These are phyloP conservation scores for Epizoanthus ramosus DNA, from an alignment of 92 coral and sea anemone species.

Conservation along the genomic window DNA sequence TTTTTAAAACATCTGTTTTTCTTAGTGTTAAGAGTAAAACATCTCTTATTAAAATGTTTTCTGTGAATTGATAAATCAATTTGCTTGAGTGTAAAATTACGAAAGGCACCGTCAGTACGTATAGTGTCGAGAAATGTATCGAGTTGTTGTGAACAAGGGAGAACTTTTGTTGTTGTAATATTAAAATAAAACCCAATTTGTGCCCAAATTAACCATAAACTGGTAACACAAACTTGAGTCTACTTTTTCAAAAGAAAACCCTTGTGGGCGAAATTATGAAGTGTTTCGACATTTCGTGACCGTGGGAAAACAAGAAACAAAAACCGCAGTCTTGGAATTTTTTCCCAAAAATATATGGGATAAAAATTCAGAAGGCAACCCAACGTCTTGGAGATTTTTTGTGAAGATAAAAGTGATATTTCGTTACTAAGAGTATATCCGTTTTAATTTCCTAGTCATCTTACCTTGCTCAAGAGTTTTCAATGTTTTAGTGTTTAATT, in stretches of 20 bases:
- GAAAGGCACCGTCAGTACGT: background rate
- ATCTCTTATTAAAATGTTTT: background rate
- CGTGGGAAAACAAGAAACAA: background rate
- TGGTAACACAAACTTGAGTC: constrained; percentile 10
- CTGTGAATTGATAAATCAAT: background rate
- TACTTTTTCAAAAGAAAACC: background rate
- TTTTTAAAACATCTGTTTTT: constrained; percentile 30
- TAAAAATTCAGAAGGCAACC: background rate
- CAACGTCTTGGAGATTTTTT: background rate
- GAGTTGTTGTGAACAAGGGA: background rate
- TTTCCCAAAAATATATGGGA: background rate
- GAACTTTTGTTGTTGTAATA: background rate
- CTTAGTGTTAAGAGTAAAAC: background rate
- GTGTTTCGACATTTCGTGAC: background rate
- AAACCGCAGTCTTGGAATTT: background rate
- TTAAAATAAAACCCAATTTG: constrained; percentile 11
- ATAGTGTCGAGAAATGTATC: background rate
- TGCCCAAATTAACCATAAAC: constrained; percentile 9
- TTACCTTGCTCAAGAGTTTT: constrained; percentile 1
- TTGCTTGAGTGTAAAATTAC: background rate
- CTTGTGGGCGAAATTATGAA: background rate
- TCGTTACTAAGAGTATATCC: background rate
- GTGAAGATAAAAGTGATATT: constrained; percentile 6
- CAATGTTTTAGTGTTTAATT: constrained; percentile 1
- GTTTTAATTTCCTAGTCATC: constrained; percentile 28